Base-by-base conservation (phyloP, 2,113 vertebrate species). In the Apteryx mantelli region DNA sequence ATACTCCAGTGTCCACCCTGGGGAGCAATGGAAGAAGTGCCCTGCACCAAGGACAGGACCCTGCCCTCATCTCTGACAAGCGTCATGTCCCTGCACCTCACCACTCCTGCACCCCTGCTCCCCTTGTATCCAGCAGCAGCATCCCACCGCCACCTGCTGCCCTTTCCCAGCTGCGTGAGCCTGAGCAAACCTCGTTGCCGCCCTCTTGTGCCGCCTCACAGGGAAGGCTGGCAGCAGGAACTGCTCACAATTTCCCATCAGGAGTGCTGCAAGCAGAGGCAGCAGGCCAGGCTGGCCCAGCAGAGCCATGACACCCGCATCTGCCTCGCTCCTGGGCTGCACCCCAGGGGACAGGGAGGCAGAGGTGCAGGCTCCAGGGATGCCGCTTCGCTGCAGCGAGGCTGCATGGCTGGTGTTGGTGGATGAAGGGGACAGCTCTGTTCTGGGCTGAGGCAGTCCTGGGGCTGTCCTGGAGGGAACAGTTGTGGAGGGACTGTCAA, bases 61-160 rank as follows among this genome's bases (percentile, higher is more conserved):
- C 25, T 63, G 55, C 24, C 8, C 3, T 17, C 64, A 38, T 4
- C 11, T 36, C 10, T 78, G 50, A 22, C 21, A 63, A 53, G 30
- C 36, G 22, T 13, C 44, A 7, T 1, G 1, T 8, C 74, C 42
- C 78, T 55, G 40, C 79, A 82, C 18, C 38, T 42, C 0, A 0
- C 34, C 7, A 7, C 24, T 86, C 58, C 74, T 71, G 30, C 7
- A 7, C 24, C 83, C 58, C 74, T 71, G 30, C 61, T 28, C 24
- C 24, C 17, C 78, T 1, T 5, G 13, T 3, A 19, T 2, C 24
- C 66, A 4, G 20, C 77, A 26, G 78, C 53, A 82, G 75, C 63
- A 13, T 3, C 42, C 34, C 63, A 74, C 86, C 63, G 20, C 2
- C 30, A 30, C 48, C 68, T 7, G 44, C n/a, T 3, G 10, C 24